Percentiles rank a stretch among this genome's conserved stretches.
Conservation (phyloP, 2,888 invertebrate genomes). For the Aquatica leii region DNA sequence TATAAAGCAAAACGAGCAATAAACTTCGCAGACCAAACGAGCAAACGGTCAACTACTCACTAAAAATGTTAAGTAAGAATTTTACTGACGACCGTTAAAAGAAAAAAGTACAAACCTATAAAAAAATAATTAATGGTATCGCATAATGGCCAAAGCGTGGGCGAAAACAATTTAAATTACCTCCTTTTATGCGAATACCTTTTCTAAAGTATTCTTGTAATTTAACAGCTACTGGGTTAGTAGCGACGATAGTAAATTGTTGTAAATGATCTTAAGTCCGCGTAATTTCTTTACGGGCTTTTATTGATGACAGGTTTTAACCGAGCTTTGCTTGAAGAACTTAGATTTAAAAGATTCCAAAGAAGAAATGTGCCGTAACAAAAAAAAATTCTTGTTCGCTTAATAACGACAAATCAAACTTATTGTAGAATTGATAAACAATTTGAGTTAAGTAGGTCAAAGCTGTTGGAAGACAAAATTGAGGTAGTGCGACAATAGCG, state of each 20-base stretch:
- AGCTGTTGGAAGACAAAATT: not conserved
- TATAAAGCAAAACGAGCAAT: not conserved
- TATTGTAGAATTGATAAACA: not conserved
- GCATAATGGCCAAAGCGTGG: constrained; percentile 22
- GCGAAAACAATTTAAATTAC: constrained; percentile 29
- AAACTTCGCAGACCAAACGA: constrained; percentile 1
- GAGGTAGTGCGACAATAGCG: not conserved
- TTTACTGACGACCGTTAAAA: constrained; percentile 14
- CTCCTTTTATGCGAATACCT: constrained; percentile 25
- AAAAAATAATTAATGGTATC: constrained; percentile 28
- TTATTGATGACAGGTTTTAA: constrained; percentile 36
- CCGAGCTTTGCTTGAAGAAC: constrained; percentile 21
- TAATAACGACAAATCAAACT: not conserved
- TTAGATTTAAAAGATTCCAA: constrained; percentile 15
- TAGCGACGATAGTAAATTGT: constrained; percentile 28
- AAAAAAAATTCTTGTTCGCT: too few species aligned
- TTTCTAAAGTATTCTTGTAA: constrained; percentile 28
- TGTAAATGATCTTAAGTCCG: constrained; percentile 35
- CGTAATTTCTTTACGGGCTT: constrained; percentile 27
- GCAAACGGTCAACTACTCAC: constrained; percentile 5
- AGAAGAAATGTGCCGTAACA: not conserved
- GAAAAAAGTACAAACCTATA: constrained; percentile 21
- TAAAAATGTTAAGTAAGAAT: constrained; percentile 13
- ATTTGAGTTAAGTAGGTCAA: not conserved
- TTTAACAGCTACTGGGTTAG: constrained; percentile 23